Base-by-base conservation (phyloP, 2,797 vertebrate species). In the Hipposideros larvatus region DNA sequence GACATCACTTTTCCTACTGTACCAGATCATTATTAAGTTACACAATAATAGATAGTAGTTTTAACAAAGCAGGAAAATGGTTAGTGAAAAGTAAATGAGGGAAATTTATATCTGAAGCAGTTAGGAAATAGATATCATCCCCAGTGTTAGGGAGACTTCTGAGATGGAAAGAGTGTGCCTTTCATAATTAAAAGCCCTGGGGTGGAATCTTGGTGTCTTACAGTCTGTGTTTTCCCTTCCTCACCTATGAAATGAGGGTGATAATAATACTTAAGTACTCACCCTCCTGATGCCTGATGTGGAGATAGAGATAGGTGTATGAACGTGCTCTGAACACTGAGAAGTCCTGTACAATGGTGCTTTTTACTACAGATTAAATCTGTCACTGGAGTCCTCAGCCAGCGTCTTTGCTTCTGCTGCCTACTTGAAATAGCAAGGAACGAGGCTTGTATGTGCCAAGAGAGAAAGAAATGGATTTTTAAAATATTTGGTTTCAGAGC, bases 401-500 rank as follows among this genome's bases (percentile, higher is more conserved):
- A 77, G 43, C 43, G 31, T 90, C 78, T 93, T 86, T 94, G 61
- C 94, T 88, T 95, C 87, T 78, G 79, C 85, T 93, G 68, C 94
- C 91, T 82, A 65, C 90, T 97, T 73, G 71, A 96, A 91, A 95
- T 66, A 91, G 71, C 86, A 94, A 85, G 89, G 37, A 77, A 70
- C 88, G 43, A 87, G 86, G 74, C 55, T 66, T 78, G 16, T 57
- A 22, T 65, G 37, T 77, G 89, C 74, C 59, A 73, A 92, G 83
- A 96, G n/a, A 82, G 34, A 96, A 96, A 94, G 82, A 85, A 74
- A 78, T 85, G 55, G 85, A 94, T 95, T 95, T 94, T 96, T 79
- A 1, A 96, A 96, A 92, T 91, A 65, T 51, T 96, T 94, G 53
- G 26, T 82, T 65, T 70, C 57, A 78, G 82, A 48, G 85, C 57